Evolutionary conservation across 2,797 vertebrate species (phyloP).

Genomic region (Hephaestus fuliginosus): DNA sequence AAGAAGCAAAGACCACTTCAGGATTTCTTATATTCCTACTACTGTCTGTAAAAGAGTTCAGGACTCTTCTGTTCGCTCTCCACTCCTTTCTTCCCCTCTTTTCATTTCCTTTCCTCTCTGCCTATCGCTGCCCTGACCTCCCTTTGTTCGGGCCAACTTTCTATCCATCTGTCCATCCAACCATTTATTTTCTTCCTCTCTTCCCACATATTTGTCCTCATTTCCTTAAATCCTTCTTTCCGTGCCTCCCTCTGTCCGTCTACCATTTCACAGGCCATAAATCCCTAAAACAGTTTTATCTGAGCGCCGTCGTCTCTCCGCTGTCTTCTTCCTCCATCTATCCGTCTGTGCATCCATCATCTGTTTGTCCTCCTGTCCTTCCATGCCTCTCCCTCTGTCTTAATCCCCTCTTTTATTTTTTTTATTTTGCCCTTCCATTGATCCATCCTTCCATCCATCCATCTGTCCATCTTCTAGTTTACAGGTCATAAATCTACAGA

Average conservation of each 20-base stretch:
- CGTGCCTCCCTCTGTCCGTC: constrained; percentile 40
- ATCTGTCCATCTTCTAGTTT: constrained; percentile 76
- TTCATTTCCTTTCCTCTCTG: constrained; percentile 50
- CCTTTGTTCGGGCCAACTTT: constrained; percentile 57
- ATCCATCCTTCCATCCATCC: constrained; percentile 74
- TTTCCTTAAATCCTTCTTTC: constrained; percentile 62
- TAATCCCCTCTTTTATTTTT: constrained; percentile 57
- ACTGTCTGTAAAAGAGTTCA: constrained; percentile 71
- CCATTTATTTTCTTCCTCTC: constrained; percentile 59
- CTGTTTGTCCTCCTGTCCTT: constrained; percentile 75
- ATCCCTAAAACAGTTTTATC: constrained; percentile 66
- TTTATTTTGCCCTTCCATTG: constrained; percentile 71
- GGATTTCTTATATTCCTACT: constrained; percentile 74
- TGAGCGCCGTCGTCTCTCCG: constrained; percentile 44
- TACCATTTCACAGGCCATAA: constrained; percentile 62
- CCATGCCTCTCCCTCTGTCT: constrained; percentile 60
- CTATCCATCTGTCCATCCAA: constrained; percentile 62
- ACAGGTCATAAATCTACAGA: constrained; percentile 80
- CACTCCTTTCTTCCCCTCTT: constrained; percentile 49
- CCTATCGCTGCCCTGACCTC: constrained; percentile 50
- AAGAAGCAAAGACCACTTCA: constrained; percentile 79
- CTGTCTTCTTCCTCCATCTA: constrained; percentile 58
- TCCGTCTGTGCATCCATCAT: constrained; percentile 64
- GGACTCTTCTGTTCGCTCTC: constrained; percentile 53
- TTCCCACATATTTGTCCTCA: constrained; percentile 62